Conservation (phyloP, 2,888 invertebrate genomes). For the Troides helena region DNA sequence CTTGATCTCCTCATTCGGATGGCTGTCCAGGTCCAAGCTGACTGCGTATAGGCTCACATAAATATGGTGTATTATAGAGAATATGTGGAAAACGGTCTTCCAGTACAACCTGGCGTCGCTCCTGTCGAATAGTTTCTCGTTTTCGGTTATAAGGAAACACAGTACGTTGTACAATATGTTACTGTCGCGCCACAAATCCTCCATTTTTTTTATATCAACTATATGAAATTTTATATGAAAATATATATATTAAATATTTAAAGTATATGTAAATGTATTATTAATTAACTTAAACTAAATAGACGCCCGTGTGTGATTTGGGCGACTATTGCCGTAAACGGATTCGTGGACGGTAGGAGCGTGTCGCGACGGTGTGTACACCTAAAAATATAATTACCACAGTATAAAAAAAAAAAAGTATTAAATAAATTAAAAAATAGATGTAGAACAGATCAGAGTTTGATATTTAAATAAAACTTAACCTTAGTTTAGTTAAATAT, state of each 20-base stretch:
- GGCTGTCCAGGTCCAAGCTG: constrained; percentile 41
- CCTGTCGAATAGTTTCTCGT: constrained; percentile 64
- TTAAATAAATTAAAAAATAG: no score
- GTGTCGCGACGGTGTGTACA: constrained; percentile 14
- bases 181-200: constrained; percentile 56
- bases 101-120: constrained; percentile 63
- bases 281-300: constrained; percentile 22
- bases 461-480: no score
- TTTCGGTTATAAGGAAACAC: constrained; percentile 67
- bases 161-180: constrained; percentile 66
- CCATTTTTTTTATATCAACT: constrained; percentile 45
- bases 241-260: background rate
- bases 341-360: constrained; percentile 19
- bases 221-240: background rate
- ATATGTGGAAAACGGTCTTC: constrained; percentile 60
- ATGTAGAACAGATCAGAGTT: no score
- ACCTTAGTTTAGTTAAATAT: no score
- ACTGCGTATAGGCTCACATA: constrained; percentile 46
- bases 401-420: background rate
- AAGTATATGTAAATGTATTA: background rate
- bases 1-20: constrained; percentile 41
- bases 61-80: constrained; percentile 49
- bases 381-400: background rate
- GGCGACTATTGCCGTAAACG: constrained; percentile 22
- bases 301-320: constrained; percentile 24